Percentiles rank a stretch among this genome's conserved stretches.
phyloP scores from a whole-genome alignment of 1,140 invertebrate species.

The Sinonovacula constricta region DNA sequence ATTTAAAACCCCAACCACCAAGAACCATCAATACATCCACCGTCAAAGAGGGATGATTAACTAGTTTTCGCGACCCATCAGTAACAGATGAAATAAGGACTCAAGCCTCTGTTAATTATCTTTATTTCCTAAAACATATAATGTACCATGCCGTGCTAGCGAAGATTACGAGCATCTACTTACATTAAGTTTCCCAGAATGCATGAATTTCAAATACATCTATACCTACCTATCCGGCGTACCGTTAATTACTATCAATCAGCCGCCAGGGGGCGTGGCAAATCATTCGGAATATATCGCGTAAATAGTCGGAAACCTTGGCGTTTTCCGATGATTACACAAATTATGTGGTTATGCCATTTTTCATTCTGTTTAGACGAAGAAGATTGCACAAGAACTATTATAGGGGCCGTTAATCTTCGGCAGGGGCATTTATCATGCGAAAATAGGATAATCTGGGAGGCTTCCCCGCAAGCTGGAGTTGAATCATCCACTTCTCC shows the following conservation, averaged over 20 bases:
- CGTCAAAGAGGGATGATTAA: background rate
- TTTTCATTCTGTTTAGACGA: conserved; percentile 38
- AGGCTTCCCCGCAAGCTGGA: background rate
- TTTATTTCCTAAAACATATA: background rate
- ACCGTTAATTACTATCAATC: conserved; percentile 22
- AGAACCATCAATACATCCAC: no score
- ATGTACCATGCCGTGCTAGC: conserved; percentile 6
- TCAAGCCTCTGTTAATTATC: background rate
- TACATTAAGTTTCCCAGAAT: conserved; percentile 9
- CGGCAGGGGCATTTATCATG: conserved; percentile 17
- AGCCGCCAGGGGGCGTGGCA: conserved; percentile 1
- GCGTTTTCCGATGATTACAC: conserved; percentile 38
- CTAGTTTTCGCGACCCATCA: background rate
- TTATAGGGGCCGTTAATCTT: conserved; percentile 14
- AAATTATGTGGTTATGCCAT: conserved; percentile 27
- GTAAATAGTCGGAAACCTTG: background rate
- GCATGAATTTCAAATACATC: conserved; percentile 23
- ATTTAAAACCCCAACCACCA: background rate
- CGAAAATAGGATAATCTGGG: conserved; percentile 15
- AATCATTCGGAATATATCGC: conserved; percentile 1
- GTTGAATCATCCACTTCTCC: no score
- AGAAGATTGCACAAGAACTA: conserved; percentile 10
- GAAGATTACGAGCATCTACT: conserved; percentile 7
- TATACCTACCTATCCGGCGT: conserved; percentile 8
- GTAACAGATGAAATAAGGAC: background rate